A percentile compares a stretch with the other conserved stretches of the same genome.
These are phyloP conservation scores for Leptobrachium ailaonicum DNA, from an alignment of 2,113 vertebrate genomes.

Conservation along the genomic window DNA sequence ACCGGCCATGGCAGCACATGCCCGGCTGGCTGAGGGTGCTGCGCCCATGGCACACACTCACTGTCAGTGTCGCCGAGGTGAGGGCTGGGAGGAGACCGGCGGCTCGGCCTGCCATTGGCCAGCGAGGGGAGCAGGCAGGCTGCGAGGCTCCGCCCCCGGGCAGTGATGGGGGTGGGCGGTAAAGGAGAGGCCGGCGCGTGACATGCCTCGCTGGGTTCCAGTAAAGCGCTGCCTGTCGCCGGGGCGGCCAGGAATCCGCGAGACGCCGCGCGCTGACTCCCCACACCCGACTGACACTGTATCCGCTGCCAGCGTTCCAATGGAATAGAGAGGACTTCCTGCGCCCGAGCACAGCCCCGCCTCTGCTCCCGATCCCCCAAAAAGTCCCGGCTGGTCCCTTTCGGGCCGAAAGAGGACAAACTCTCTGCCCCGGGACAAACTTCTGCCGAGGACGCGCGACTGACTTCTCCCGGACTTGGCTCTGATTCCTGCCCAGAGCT, in stretches of 20 bases:
- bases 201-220: slow-evolving; percentile 27
- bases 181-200: slow-evolving; percentile 28
- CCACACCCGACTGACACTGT: too few species aligned
- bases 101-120: background rate
- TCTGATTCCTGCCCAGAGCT: too few species aligned
- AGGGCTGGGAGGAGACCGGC: slow-evolving; percentile 6
- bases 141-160: background rate
- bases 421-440: too few species aligned
- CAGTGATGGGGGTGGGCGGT: background rate
- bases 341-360: too few species aligned
- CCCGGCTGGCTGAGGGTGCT: background rate
- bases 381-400: too few species aligned
- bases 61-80: slow-evolving; percentile 6
- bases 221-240: slow-evolving; percentile 42
- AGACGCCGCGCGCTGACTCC: slow-evolving; percentile 37
- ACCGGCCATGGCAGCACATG: too few species aligned
- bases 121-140: background rate
- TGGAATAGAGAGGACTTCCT: too few species aligned
- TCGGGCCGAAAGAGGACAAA: too few species aligned
- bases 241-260: slow-evolving; percentile 23
- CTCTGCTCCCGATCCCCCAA: too few species aligned
- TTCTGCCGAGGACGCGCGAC: too few species aligned
- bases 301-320: too few species aligned
- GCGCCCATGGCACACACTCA: background rate
- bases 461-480: too few species aligned